Evolutionary conservation across 2,113 vertebrate genomes (phyloP).

Genomic region (Motacilla tschutschensis): DNA sequence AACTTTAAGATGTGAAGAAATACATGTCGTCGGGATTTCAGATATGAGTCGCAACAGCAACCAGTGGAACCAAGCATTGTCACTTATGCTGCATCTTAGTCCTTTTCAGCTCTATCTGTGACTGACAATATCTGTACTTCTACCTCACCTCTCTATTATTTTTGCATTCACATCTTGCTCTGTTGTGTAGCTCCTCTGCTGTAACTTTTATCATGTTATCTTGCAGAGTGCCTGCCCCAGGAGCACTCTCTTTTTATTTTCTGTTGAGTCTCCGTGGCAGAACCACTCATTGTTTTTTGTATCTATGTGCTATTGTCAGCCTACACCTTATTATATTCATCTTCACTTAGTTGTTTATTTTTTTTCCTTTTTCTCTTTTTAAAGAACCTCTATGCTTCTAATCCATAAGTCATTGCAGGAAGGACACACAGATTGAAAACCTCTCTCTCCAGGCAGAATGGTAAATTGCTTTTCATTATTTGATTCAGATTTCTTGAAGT

Average conservation of each 20-base stretch:
- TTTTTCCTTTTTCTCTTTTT: neutral
- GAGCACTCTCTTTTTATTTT: neutral
- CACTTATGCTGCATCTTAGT: neutral
- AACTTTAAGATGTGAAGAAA: neutral
- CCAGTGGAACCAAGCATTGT: neutral
- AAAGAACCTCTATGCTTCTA: neutral
- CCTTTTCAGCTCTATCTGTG: neutral
- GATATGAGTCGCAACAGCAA: neutral
- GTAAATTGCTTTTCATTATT: slow-evolving; percentile 18
- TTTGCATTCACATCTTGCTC: neutral
- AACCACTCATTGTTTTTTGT: neutral
- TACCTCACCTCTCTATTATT: neutral
- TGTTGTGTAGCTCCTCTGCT: neutral
- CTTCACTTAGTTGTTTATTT: neutral
- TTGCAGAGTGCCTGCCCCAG: neutral
- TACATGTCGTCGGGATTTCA: neutral
- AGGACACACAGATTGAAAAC: slow-evolving; percentile 15
- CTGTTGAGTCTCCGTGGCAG: neutral
- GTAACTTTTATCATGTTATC: neutral
- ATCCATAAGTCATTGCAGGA: slow-evolving; percentile 17
- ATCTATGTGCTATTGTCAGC: neutral
- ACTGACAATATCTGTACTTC: neutral
- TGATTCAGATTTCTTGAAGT: slow-evolving; percentile 6
- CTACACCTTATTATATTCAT: neutral
- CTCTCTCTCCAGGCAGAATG: neutral